These are phyloP conservation scores for Lasioglossum morio DNA, from an alignment of 2,888 invertebrate species.

Conservation along the genomic window DNA sequence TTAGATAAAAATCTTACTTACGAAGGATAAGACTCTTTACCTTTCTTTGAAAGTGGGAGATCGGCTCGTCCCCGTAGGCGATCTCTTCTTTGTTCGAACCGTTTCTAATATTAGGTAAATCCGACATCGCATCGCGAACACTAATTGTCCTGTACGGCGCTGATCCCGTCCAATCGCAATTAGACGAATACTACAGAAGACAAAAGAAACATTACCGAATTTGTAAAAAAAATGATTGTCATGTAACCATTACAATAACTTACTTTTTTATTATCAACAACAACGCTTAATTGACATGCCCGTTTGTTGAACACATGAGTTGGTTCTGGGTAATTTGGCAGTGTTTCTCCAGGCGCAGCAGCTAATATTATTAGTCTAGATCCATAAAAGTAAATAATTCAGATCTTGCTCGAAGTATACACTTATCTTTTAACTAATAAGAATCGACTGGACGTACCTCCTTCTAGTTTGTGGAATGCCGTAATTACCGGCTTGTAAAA, in stretches of 20 bases:
- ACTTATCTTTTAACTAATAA: neutral
- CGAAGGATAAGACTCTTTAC: constrained; percentile 69
- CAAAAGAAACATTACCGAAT: neutral
- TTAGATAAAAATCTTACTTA: neutral
- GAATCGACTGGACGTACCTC: constrained; percentile 83
- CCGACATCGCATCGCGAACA: constrained; percentile 93
- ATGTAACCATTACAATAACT: neutral
- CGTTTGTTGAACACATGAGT: constrained; percentile 90
- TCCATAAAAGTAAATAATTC: constrained; percentile 9
- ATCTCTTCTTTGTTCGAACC: constrained; percentile 90
- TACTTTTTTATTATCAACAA: constrained; percentile 87
- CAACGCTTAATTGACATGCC: constrained; percentile 88
- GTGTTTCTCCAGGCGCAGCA: constrained; percentile 91
- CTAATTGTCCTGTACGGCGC: constrained; percentile 92
- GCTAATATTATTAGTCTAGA: constrained; percentile 90
- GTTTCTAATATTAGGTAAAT: constrained; percentile 91
- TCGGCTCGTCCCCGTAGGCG: constrained; percentile 89
- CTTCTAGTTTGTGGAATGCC: constrained; percentile 93
- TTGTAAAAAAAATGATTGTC: neutral
- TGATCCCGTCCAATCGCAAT: constrained; percentile 88
- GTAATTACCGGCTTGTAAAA: constrained; percentile 94
- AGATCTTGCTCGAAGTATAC: neutral
- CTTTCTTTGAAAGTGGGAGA: constrained; percentile 90
- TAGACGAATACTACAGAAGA: constrained; percentile 80
- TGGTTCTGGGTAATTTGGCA: constrained; percentile 93